Conservation (phyloP, 2,113 vertebrate species). For the Glaucidium brasilianum region DNA sequence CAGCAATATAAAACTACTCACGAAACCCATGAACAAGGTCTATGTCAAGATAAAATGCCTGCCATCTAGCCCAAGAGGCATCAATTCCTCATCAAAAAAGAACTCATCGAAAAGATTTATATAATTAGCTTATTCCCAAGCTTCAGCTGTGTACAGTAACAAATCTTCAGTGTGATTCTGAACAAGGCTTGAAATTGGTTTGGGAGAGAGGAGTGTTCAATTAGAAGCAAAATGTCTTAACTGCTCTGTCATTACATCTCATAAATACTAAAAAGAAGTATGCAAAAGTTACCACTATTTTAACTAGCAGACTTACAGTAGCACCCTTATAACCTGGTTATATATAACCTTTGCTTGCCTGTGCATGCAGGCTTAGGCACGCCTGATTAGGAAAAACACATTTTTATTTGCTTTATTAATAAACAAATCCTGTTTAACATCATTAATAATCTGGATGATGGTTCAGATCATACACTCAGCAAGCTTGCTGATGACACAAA, state of each 20-base stretch:
- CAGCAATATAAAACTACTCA: background rate
- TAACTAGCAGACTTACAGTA: background rate
- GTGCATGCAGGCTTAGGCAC: background rate
- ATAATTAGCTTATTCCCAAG: background rate
- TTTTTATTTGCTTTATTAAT: background rate
- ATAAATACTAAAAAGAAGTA: background rate
- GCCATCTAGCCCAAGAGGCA: background rate
- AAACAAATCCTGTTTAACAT: background rate
- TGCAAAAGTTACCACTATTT: background rate
- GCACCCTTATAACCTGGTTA: background rate
- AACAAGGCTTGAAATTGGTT: background rate
- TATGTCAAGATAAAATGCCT: background rate
- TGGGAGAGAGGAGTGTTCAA: background rate
- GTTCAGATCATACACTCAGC: background rate
- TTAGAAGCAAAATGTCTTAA: background rate
- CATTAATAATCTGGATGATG: background rate
- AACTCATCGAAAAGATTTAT: background rate
- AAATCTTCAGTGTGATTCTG: background rate
- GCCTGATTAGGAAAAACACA: background rate
- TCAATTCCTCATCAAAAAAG: background rate
- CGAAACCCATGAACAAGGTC: background rate
- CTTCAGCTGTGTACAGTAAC: background rate
- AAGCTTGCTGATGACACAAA: background rate
- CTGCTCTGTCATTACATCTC: fast-evolving
- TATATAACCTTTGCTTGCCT: background rate